These are phyloP conservation scores for Eubasilissa regina DNA, from an alignment of 1,140 invertebrate genomes.

Conservation along the genomic window DNA sequence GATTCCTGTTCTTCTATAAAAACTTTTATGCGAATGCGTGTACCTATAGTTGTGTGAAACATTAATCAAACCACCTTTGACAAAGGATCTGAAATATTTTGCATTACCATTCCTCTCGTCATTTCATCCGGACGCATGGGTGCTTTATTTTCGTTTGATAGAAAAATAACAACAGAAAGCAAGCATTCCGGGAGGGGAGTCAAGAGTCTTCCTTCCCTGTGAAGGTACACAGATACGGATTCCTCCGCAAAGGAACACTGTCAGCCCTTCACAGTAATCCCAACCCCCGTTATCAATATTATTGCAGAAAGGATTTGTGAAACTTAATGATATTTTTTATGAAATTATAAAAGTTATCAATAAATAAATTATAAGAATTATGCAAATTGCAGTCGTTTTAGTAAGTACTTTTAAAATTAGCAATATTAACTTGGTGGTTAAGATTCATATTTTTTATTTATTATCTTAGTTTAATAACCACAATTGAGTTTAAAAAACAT, in stretches of 20 bases:
- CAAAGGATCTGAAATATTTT: constrained; percentile 61
- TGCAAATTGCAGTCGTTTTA: too few species aligned
- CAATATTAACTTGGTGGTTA: too few species aligned
- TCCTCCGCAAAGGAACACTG: constrained; percentile 45
- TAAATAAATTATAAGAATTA: too few species aligned
- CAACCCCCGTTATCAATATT: constrained; percentile 44
- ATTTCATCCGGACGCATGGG: constrained; percentile 46
- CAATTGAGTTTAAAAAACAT: too few species aligned
- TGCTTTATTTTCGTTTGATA: constrained; percentile 60
- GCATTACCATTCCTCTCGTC: constrained; percentile 56
- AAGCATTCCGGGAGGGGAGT: constrained; percentile 46
- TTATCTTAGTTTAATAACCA: too few species aligned
- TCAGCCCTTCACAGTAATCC: constrained; percentile 1
- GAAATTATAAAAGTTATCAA: background rate
- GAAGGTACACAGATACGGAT: constrained; percentile 24
- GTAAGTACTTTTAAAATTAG: too few species aligned
- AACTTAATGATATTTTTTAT: constrained; percentile 32
- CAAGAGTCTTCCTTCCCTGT: constrained; percentile 30
- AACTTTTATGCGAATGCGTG: background rate
- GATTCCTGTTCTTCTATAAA: background rate
- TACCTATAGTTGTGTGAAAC: constrained; percentile 41
- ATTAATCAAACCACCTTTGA: constrained; percentile 61
- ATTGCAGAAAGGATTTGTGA: constrained; percentile 39
- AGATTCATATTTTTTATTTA: too few species aligned
- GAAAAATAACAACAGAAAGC: constrained; percentile 60